Percentiles rank a stretch among this genome's conserved stretches.
phyloP scores from a whole-genome alignment of 2,113 vertebrate genomes.

The Ramphastos sulfuratus region DNA sequence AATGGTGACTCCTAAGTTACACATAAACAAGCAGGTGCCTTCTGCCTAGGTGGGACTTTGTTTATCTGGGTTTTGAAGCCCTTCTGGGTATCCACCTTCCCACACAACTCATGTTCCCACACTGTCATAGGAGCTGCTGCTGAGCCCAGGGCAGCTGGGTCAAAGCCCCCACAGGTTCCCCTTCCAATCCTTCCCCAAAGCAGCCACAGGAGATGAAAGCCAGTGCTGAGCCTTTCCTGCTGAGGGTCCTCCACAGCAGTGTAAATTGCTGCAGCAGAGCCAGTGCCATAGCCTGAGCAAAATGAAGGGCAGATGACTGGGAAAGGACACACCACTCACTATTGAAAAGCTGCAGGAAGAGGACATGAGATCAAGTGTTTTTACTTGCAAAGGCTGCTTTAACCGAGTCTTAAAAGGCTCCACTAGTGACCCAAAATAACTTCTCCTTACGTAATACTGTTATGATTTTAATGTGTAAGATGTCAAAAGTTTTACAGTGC shows the following conservation, averaged over 20 bases:
- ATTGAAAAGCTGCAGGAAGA: background rate
- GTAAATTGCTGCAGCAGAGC: accelerated
- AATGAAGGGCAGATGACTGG: background rate
- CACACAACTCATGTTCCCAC: accelerated
- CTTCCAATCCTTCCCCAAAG: background rate
- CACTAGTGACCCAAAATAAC: slow-evolving; percentile 43
- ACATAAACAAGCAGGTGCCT: background rate
- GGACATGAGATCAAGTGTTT: background rate
- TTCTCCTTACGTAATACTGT: slow-evolving; percentile 56
- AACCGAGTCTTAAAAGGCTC: background rate
- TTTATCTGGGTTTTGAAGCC: background rate
- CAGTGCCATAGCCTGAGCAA: accelerated
- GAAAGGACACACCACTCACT: background rate
- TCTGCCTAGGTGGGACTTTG: background rate
- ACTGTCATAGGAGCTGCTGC: accelerated
- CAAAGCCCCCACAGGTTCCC: background rate
- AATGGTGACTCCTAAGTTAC: background rate
- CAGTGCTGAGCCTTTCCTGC: background rate
- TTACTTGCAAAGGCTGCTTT: background rate
- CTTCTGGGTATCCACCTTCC: background rate
- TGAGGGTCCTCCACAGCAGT: accelerated
- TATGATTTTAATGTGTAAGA: slow-evolving; percentile 35
- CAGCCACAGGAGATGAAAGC: background rate
- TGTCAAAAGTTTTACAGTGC: slow-evolving; percentile 37
- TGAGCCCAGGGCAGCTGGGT: background rate